Percentiles rank a stretch among this genome's conserved stretches.
These are phyloP conservation scores for Colossoma macropomum DNA, from an alignment of 2,113 vertebrate species.

Conservation along the genomic window DNA sequence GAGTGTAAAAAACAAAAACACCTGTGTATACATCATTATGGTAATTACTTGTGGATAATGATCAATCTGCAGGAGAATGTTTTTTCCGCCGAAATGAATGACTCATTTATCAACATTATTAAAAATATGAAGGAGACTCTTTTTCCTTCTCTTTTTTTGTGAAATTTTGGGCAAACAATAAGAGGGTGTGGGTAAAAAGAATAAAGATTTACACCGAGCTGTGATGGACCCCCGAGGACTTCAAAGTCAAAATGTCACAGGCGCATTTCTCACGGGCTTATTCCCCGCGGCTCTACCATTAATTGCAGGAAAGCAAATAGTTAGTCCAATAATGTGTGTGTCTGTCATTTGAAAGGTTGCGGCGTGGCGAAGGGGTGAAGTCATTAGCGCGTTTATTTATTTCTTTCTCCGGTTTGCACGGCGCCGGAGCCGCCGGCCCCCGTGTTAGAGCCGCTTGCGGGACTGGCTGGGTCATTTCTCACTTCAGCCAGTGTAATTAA, in stretches of 20 bases:
- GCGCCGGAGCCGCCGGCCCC: not conserved
- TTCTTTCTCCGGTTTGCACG: not conserved
- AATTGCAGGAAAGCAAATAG: slow-evolving; percentile 56
- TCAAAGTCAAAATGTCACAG: slow-evolving; percentile 51
- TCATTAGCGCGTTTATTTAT: not conserved
- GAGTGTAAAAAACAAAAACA: slow-evolving; percentile 21
- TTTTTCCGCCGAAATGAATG: slow-evolving; percentile 1
- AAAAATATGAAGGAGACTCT: not conserved
- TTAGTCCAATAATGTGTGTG: slow-evolving; percentile 35
- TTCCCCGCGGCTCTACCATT: slow-evolving; percentile 41
- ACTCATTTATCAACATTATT: slow-evolving; percentile 34
- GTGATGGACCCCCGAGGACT: slow-evolving; percentile 21
- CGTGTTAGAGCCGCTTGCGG: not conserved
- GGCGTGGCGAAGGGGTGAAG: slow-evolving; percentile 22
- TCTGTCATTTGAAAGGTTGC: slow-evolving; percentile 15
- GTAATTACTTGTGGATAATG: slow-evolving; percentile 50
- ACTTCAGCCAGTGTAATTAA: not conserved
- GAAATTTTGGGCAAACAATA: slow-evolving; percentile 1
- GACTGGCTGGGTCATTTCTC: not conserved
- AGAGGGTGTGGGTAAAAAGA: not conserved
- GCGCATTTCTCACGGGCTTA: slow-evolving; percentile 47
- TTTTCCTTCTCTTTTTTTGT: not conserved
- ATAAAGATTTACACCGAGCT: slow-evolving; percentile 1
- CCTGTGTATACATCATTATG: slow-evolving; percentile 47
- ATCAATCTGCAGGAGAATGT: slow-evolving; percentile 24